Evolutionary conservation across 2,888 invertebrate genomes (phyloP), one percentile per base, ranked within the genome.

Genomic region (Lymantria monacha): DNA sequence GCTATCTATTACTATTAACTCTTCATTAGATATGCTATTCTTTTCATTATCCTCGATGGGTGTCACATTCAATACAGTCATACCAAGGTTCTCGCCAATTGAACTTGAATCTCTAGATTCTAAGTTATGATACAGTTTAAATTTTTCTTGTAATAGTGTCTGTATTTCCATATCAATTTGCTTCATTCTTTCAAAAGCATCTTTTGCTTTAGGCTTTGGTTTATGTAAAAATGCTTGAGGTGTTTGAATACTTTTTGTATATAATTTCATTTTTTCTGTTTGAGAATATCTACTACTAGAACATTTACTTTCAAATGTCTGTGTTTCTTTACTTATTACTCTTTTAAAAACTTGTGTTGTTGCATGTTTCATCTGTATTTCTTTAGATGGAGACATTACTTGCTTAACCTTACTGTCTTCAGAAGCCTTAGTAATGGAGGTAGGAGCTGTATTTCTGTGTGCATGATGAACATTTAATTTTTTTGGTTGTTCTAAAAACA

Each of bases 161-260:
- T 93, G 92, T 63, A 93, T 93, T 69, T 93, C 92, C 54, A 92
- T 71, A 64, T 94, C 93, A 51, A 93, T 93, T 69, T 93, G 91
- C 60, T 92, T 92, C 92, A 94, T 93, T 72, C 93, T 87, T 47
- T 92, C 88, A 65, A 93, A 83, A 9, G 92, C 74, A 47, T 86
- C 86, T 48, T 70, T 78, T 13, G 81, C 64, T 55, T 69, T 75
- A 0, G 60, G 37, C 44, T 53, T 61, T 22, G 58, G 30, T 53
- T 64, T 72, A 11, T 68, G 73, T 37, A 70, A 57, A 30, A 57
- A 48, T 1, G 72, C 57, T 43, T 74, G 61, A 51, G 81, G 74
- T n/a, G 89, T 88, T 74, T 91, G 91, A 22, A 73, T 65, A 40
- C 54, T 56, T 66, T 70, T 76, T 11, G 63, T 51, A 37, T 63